phyloP scores from a whole-genome alignment of 1,140 invertebrate genomes.

The Oryctes rhinoceros region DNA sequence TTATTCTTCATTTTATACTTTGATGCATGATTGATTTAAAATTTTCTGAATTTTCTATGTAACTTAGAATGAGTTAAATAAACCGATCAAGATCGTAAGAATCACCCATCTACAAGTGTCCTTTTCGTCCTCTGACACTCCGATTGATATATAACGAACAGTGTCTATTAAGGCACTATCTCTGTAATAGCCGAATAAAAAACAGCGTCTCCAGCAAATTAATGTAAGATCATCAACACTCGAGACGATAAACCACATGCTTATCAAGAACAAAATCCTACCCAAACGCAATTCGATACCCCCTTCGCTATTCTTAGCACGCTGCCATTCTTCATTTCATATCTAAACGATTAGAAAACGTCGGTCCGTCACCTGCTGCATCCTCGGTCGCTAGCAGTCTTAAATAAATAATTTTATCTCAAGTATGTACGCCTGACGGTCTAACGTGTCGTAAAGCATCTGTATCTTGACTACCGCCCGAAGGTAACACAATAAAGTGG shows the following conservation, averaged over 20 bases:
- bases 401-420: conserved; percentile 9
- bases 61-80: no score
- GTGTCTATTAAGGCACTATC: no score
- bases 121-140: no score
- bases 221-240: not conserved
- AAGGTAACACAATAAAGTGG: not conserved
- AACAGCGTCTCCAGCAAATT: not conserved
- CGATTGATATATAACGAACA: no score
- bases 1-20: no score
- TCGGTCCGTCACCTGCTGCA: not conserved
- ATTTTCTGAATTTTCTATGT: no score
- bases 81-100: no score
- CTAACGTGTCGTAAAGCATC: not conserved
- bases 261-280: not conserved
- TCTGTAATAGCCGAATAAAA: not conserved
- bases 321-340: not conserved
- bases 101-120: no score
- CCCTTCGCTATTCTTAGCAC: not conserved
- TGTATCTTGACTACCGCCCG: not conserved
- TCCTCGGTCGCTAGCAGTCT: not conserved
- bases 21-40: no score
- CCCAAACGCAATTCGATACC: not conserved
- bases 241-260: not conserved
- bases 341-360: not conserved
- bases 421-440: not conserved